Base-by-base conservation (phyloP, 2,888 invertebrate species). In the Morinoia aosen region DNA sequence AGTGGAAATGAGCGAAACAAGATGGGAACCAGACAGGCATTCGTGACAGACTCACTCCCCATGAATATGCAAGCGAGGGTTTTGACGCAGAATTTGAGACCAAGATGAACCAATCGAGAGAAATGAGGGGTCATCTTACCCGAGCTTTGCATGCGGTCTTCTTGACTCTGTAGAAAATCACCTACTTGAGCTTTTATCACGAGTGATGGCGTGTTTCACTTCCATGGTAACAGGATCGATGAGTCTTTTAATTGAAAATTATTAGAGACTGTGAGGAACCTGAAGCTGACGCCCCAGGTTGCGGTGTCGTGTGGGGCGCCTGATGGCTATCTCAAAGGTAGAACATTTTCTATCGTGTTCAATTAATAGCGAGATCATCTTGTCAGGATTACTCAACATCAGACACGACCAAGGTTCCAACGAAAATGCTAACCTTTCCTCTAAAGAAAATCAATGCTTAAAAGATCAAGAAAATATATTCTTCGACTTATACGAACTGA, bases 301-400 rank as follows among this genome's bases (percentile, higher is more conserved):
- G 93, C 93, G 56, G 19, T 33, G 56, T 57, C 57, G 57, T 57
- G 93, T 56, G 40, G 93, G 33, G 93, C 93, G 93, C 93, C 93
- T 93, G 93, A 93, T 93, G 58, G 93, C 93, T 93, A 93, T 93
- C 93, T 56, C 93, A 93, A 93, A 93, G 93, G 93, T 57, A 57
- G 93, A 93, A 48, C 93, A 57, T 93, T 93, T 93, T 93, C 57
- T 48, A 40, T 57, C 57, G 93, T 57, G 93, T 93, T 93, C 93
- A 93, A 93, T 93, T 93, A 93, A 48, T 57, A 93, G 57, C 48
- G 57, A 93, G 93, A 93, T 93, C 93, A 39, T 93, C 93, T 39
- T 93, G 93, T 93, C 93, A 93, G 57, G 93, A 93, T 57, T 93
- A 93, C 93, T 93, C 93, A 93, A 48, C 57, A 93, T 93, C 93